Conservation (phyloP, 2,888 invertebrate genomes). For the Eupithecia tripunctaria region DNA sequence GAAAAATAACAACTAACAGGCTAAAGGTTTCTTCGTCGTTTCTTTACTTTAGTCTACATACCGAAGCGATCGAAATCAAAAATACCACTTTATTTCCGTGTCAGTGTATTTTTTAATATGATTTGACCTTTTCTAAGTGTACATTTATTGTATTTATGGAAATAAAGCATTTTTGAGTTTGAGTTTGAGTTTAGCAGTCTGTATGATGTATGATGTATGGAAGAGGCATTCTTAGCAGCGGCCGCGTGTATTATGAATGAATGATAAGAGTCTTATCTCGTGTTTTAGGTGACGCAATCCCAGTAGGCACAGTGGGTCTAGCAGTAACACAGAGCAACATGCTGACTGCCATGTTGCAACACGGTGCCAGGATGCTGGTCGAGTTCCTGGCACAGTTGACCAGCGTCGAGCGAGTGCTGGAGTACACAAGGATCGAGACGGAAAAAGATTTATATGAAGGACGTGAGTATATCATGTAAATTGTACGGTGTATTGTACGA, state of each 20-base stretch:
- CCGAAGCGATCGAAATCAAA: no score
- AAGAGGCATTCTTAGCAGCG: neutral
- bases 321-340: slow-evolving; percentile 87
- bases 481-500: neutral
- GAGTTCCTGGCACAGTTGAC: slow-evolving; percentile 91
- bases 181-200: no score
- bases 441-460: slow-evolving; percentile 84
- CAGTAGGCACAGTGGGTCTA: slow-evolving; percentile 86
- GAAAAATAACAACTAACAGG: no score
- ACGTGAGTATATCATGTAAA: slow-evolving; percentile 58
- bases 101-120: no score
- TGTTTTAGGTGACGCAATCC: slow-evolving; percentile 61
- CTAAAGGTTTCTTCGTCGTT: no score
- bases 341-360: slow-evolving; percentile 86
- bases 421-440: slow-evolving; percentile 89
- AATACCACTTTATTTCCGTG: no score
- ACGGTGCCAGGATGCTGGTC: slow-evolving; percentile 93
- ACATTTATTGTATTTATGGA: no score
- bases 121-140: no score
- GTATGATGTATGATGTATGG: no score
- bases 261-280: neutral
- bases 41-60: no score
- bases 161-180: no score
- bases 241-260: neutral
- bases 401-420: slow-evolving; percentile 93